These are phyloP conservation scores for Agapetus fuscipes DNA, from an alignment of 2,888 invertebrate species.

Conservation along the genomic window DNA sequence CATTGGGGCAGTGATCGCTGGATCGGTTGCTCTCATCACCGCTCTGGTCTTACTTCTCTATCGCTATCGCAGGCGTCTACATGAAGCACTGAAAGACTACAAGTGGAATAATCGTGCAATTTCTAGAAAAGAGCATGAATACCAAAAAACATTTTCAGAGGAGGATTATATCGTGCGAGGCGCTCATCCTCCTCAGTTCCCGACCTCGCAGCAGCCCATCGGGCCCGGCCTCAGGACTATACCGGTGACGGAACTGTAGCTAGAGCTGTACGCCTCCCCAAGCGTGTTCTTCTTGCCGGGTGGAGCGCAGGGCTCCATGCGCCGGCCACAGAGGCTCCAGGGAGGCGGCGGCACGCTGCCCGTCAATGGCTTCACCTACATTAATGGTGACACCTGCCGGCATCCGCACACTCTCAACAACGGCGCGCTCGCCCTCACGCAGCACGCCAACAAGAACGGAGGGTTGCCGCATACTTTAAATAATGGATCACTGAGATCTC, in stretches of 20 bases:
- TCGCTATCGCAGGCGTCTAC: constrained; percentile 69
- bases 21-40: constrained; percentile 61
- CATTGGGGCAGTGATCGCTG: constrained; percentile 65
- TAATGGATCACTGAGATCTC: constrained; percentile 42
- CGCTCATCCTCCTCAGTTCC: constrained; percentile 47
- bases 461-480: constrained; percentile 31
- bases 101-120: constrained; percentile 67
- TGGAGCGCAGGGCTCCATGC: constrained; percentile 39
- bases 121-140: constrained; percentile 74
- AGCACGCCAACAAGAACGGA: constrained; percentile 23
- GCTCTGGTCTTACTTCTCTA: constrained; percentile 65
- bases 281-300: constrained; percentile 68
- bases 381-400: constrained; percentile 56
- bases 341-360: constrained; percentile 54
- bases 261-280: constrained; percentile 89
- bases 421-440: constrained; percentile 38
- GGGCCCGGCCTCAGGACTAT: constrained; percentile 53
- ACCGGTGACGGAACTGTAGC: constrained; percentile 91
- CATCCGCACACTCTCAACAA: constrained; percentile 43
- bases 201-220: constrained; percentile 41
- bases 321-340: constrained; percentile 35
- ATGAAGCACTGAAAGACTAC: constrained; percentile 74
- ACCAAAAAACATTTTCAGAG: constrained; percentile 82
- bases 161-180: constrained; percentile 73
- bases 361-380: constrained; percentile 68